Evolutionary conservation across 2,797 vertebrate genomes (phyloP).

Genomic region (Synanceia verrucosa): DNA sequence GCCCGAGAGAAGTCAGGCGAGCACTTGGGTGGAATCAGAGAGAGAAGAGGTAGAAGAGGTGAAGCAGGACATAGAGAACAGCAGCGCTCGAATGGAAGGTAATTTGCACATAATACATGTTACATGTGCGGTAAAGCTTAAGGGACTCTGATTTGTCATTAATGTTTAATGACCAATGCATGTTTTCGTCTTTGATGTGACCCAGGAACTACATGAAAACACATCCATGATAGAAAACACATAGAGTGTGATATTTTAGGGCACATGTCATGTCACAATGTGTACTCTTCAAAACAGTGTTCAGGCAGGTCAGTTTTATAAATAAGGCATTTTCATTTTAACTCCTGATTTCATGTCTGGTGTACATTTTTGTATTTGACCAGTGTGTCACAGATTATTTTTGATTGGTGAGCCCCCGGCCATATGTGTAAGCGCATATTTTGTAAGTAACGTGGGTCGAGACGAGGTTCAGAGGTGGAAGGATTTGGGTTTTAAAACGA

Average conservation of each 20-base stretch:
- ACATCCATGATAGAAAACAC: background rate
- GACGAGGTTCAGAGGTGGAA: constrained; percentile 22
- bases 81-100: constrained; percentile 62
- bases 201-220: background rate
- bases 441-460: background rate
- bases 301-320: background rate
- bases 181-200: constrained; percentile 9
- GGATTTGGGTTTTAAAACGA: constrained; percentile 52
- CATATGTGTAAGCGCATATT: background rate
- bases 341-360: background rate
- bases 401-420: constrained; percentile 6
- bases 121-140: background rate
- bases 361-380: constrained; percentile 7
- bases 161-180: constrained; percentile 29
- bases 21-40: constrained; percentile 55
- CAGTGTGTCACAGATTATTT: constrained; percentile 18
- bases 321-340: background rate
- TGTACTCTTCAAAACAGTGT: background rate
- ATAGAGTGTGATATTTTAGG: background rate
- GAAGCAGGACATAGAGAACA: constrained; percentile 41
- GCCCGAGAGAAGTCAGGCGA: constrained; percentile 36
- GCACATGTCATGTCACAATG: background rate
- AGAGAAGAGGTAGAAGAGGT: constrained; percentile 53
- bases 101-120: constrained; percentile 21
- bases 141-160: constrained; percentile 15